Evolutionary conservation across 2,888 invertebrate species (phyloP).

Genomic region (Ormyrus nitidulus): DNA sequence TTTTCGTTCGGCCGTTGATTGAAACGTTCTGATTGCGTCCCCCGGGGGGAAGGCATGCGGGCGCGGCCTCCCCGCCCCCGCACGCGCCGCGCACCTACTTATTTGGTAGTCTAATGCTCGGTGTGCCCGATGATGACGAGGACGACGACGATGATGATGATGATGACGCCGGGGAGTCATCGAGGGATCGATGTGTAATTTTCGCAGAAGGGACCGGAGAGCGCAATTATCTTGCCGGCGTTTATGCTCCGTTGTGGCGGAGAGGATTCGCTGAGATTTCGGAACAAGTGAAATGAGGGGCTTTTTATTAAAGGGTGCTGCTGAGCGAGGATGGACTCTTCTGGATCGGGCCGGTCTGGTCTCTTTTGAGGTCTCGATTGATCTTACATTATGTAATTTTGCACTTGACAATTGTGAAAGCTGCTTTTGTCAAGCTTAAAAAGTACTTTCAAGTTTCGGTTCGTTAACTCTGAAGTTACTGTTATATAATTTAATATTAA

Average conservation of each 20-base stretch:
- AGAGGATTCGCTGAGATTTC: not conserved
- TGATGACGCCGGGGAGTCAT: slow-evolving; percentile 5
- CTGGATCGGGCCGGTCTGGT: no score
- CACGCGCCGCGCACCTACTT: slow-evolving; percentile 67
- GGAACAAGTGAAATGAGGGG: not conserved
- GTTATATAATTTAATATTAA: no score
- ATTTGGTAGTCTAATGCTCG: slow-evolving; percentile 75
- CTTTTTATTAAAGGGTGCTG: no score
- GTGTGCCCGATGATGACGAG: slow-evolving; percentile 58
- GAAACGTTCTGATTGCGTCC: slow-evolving; percentile 76
- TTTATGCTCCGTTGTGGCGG: not conserved
- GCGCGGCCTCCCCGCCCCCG: slow-evolving; percentile 54
- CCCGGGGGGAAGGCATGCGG: slow-evolving; percentile 71
- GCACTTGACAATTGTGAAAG: no score
- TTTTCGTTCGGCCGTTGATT: slow-evolving; percentile 71
- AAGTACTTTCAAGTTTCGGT: no score
- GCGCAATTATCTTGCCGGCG: slow-evolving; percentile 35
- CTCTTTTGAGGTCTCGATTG: no score
- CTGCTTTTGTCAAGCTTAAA: no score
- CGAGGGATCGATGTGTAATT: slow-evolving; percentile 15
- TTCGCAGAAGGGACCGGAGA: slow-evolving; percentile 6
- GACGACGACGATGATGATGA: slow-evolving; percentile 28
- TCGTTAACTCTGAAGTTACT: no score
- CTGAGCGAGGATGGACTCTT: no score
- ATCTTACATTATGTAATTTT: no score